phyloP scores from a whole-genome alignment of 2,888 invertebrate genomes.

The Epsilonema sp. region DNA sequence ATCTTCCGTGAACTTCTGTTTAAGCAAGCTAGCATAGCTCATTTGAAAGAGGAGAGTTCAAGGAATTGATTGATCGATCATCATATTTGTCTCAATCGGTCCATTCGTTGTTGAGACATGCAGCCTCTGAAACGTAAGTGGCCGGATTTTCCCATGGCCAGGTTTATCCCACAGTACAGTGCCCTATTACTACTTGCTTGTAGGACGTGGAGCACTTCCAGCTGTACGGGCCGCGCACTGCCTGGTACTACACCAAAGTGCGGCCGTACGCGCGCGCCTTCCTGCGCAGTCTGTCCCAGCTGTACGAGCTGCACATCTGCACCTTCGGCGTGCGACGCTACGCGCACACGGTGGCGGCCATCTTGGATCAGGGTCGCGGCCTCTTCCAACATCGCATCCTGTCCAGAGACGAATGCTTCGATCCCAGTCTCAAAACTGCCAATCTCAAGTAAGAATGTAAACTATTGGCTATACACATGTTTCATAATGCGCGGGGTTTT shows the following conservation, averaged over 20 bases:
- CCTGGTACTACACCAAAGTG: conserved; percentile 57
- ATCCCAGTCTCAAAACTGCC: conserved; percentile 79
- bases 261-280: conserved; percentile 69
- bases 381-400: conserved; percentile 83
- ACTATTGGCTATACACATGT: too few species aligned
- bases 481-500: too few species aligned
- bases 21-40: conserved; percentile 88
- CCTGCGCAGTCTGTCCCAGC: conserved; percentile 48
- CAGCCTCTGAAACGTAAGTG: conserved; percentile 67
- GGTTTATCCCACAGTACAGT: neutral
- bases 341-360: conserved; percentile 73
- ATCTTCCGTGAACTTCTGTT: too few species aligned
- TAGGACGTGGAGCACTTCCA: conserved; percentile 82
- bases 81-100: too few species aligned
- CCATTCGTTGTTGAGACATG: conserved; percentile 83
- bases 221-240: conserved; percentile 52
- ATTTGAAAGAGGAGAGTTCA: too few species aligned
- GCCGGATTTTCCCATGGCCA: too few species aligned
- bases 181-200: too few species aligned
- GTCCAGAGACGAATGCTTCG: conserved; percentile 91
- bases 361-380: conserved; percentile 68
- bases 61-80: too few species aligned
- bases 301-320: conserved; percentile 89
- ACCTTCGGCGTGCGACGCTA: conserved; percentile 93
- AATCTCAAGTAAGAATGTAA: conserved; percentile 65